Base-by-base conservation (phyloP, 2,888 invertebrate genomes). In the Prenolepis imparis region DNA sequence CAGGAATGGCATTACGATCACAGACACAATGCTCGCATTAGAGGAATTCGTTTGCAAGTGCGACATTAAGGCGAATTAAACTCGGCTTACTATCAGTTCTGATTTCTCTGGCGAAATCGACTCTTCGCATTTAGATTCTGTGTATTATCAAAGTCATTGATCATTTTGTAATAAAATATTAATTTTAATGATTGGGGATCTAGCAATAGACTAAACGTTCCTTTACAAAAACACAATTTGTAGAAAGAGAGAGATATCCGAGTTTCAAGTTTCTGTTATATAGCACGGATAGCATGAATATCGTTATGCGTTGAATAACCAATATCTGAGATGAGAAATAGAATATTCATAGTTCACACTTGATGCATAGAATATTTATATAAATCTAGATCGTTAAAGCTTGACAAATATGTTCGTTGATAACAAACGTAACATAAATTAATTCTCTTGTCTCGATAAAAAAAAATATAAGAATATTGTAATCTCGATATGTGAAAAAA, bases 11-110 rank as follows among this genome's bases (percentile, higher is more conserved):
- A 61, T 78, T 78, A 44, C 59, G 44, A 32, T 57, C 70, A 18
- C 66, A 41, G 55, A 55, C 39, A 39, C 72, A 78, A 70, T 48
- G 70, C 48, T 59, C 44, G 44, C 32, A 59, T 59, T 44, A 59
- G 36, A 78, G 72, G 59, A 72, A 78, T 61, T 78, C 72, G 59
- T 70, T 41, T 39, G 18, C 24, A 21, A 70, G 44, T 59, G 57
- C 21, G 59, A 36, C 41, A 68, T 57, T 67, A 77, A 77, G 21
- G 59, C 28, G 44, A 59, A 70, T 78, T 78, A 70, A 78, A 78
- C 44, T 61, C 32, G 78, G 59, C 44, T 70, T 78, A 78, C 21
- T 59, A 36, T 18, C 52, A 48, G 2, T 70, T 6, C 24, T 24
- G n/a, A 57, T 70, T 59, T 61, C 78, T 59, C 57, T 24, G n/a